Percentiles rank a stretch among this genome's conserved stretches.
phyloP scores from a whole-genome alignment of 1,140 invertebrate species.

The Drosophila varians region DNA sequence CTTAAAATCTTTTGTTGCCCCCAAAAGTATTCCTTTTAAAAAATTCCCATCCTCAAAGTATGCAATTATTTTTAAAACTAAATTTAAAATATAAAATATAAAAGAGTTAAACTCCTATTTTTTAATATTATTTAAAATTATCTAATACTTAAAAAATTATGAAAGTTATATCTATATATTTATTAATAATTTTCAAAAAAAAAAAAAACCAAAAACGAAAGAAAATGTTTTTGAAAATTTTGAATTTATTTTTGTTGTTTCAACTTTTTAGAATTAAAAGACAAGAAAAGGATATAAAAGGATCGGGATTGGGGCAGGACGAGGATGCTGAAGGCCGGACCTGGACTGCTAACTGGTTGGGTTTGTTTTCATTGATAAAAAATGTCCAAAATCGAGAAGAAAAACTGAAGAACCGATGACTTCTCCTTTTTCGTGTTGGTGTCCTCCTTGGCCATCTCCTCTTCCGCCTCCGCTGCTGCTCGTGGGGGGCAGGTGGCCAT shows the following conservation, averaged over 20 bases:
- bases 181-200: no score
- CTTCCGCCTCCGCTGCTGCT: background rate
- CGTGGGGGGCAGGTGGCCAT: no score
- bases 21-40: background rate
- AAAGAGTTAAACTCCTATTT: no score
- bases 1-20: background rate
- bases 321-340: no score
- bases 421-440: no score
- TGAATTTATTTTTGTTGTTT: background rate
- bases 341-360: no score
- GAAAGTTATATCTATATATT: no score
- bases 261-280: background rate
- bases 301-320: background rate
- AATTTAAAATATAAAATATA: no score
- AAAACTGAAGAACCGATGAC: background rate
- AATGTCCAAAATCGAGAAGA: background rate
- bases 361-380: constrained; percentile 4
- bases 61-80: background rate
- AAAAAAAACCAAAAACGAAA: no score
- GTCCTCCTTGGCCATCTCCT: no score
- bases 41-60: background rate
- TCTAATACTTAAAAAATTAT: no score
- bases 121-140: no score
- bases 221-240: background rate
- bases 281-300: background rate